A percentile compares a stretch with the other conserved stretches of the same genome.
Conservation (phyloP, 2,888 invertebrate species). For the Anodontia alba region DNA sequence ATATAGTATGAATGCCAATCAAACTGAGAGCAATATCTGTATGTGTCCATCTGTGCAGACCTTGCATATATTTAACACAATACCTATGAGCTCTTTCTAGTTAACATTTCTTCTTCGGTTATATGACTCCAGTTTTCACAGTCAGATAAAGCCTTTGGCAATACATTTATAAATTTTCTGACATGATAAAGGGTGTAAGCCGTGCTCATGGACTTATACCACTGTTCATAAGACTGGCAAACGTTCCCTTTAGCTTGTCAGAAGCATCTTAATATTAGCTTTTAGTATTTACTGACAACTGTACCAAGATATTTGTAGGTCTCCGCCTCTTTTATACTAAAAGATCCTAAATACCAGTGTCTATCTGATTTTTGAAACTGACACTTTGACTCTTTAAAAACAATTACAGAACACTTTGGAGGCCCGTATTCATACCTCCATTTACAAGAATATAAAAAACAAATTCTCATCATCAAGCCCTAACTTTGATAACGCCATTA, state of each 20-base stretch:
- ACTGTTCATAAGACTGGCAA: conserved; percentile 14
- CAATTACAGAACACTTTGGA: conserved; percentile 24
- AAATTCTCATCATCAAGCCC: conserved; percentile 20
- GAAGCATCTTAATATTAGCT: conserved; percentile 15
- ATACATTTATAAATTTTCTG: conserved; percentile 22
- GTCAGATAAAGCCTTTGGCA: conserved; percentile 36
- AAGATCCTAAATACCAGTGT: neutral
- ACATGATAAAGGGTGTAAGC: conserved; percentile 26
- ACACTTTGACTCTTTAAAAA: conserved; percentile 8
- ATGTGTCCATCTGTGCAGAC: too few relatives aligned
- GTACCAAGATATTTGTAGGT: conserved; percentile 23
- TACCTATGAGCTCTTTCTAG: too few relatives aligned
- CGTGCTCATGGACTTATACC: neutral
- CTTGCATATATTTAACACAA: too few relatives aligned
- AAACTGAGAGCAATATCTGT: too few relatives aligned
- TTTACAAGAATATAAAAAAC: conserved; percentile 26
- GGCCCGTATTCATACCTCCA: conserved; percentile 34
- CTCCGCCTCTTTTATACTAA: neutral
- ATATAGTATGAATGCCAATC: too few relatives aligned
- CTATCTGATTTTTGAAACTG: neutral
- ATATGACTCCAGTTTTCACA: conserved; percentile 35
- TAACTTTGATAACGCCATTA: conserved; percentile 1
- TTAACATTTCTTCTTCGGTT: too few relatives aligned
- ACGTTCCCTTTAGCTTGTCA: conserved; percentile 10
- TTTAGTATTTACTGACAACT: neutral